Evolutionary conservation across 2,113 vertebrate genomes (phyloP), one percentile per base, ranked within the genome.

Genomic region (Brachionichthys hirsutus): DNA sequence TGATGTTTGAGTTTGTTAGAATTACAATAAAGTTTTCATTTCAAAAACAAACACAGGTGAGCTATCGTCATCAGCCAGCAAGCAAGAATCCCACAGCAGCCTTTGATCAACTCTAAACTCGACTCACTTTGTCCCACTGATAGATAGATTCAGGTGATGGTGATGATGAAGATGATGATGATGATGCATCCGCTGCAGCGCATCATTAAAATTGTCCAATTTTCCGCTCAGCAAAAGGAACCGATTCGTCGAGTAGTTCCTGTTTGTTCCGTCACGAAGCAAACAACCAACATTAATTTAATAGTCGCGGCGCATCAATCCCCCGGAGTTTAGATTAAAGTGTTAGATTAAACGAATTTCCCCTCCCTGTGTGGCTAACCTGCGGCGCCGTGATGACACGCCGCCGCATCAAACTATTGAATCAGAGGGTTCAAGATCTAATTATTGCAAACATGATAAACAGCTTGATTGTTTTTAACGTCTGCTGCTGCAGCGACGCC

Each of bases 401-500:
- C 51, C 71, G 54, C 61, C 68, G 64, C 78, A 88, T 89, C 84
- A 82, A 82, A 85, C 87, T 83, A 89, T 75, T 67, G 78, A 87
- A 83, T 87, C 83, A 66, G 73, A 80, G 79, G 73, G 88, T 68
- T 85, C 66, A 68, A 78, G 75, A 88, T 88, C 73, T 88, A 86
- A 89, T 88, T 89, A 89, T 78, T 60, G 68, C 79, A 85, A 88
- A 87, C 72, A 85, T 80, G 87, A 88, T 82, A 89, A 89, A 85
- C 86, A 85, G 81, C 75, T 65, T 83, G 83, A 85, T 87, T 84
- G 81, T 89, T 88, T 89, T 84, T 83, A 65, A 75, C 69, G 70
- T 38, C 49, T 65, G 49, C 62, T 14, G 30, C 66, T 46, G 18
- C 45, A 50, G 17, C 18, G n/a, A n/a, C 49, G 34, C 66, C 50